phyloP scores from a whole-genome alignment of 2,888 invertebrate genomes.

The Deilephila porcellus region DNA sequence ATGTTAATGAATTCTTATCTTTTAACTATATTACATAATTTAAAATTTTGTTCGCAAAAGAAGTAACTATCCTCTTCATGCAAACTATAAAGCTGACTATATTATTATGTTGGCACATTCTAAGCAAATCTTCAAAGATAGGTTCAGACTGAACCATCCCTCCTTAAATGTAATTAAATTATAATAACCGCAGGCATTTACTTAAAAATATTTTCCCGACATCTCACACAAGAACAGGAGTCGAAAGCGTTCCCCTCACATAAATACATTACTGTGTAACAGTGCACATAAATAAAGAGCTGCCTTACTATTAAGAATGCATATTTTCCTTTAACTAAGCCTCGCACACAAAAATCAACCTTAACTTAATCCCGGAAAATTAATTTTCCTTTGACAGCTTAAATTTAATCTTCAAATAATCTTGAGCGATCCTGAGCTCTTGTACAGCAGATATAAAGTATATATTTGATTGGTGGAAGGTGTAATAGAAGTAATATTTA shows the following conservation, averaged over 20 bases:
- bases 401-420: not conserved
- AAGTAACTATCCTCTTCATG: no score
- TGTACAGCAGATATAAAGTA: not conserved
- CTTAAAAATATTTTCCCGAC: not conserved
- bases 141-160: not conserved
- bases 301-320: conserved; percentile 22
- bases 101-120: no score
- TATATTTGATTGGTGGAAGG: not conserved
- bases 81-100: no score
- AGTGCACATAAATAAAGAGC: conserved; percentile 23
- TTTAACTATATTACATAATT: no score
- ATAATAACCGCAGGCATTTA: not conserved
- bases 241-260: not conserved
- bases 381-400: not conserved
- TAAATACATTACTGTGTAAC: conserved; percentile 13
- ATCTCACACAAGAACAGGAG: conserved; percentile 10
- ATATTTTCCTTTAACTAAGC: conserved; percentile 7
- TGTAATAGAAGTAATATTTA: conserved; percentile 34
- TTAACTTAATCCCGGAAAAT: not conserved
- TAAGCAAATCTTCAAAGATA: not conserved
- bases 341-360: not conserved
- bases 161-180: not conserved
- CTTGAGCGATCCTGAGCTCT: not conserved
- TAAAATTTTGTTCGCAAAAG: no score
- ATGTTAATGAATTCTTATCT: no score